phyloP scores from a whole-genome alignment of 2,888 invertebrate species.

The Mesochorus sp. region DNA sequence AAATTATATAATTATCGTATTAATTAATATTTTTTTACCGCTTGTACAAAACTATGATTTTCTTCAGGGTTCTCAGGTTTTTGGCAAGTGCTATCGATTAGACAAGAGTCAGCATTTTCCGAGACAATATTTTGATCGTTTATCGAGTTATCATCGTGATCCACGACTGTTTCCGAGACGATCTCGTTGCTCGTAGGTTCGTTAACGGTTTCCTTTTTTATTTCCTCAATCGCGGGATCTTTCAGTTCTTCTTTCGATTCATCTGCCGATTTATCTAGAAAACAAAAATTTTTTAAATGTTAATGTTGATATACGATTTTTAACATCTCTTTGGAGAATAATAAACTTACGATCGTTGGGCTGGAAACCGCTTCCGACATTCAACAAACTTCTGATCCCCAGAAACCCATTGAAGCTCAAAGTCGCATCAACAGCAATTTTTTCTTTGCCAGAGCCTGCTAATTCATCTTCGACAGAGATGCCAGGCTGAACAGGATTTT shows the following conservation, averaged over 20 bases:
- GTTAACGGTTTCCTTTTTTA: neutral
- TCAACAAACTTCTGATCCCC: conserved; percentile 76
- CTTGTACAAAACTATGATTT: conserved; percentile 24
- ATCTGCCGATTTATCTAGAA: conserved; percentile 22
- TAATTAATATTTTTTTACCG: conserved; percentile 22
- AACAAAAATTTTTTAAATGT: too few relatives aligned
- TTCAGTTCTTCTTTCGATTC: neutral
- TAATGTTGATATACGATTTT: too few relatives aligned
- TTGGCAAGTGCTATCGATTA: conserved; percentile 38
- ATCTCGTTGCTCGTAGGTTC: neutral
- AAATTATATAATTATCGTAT: neutral
- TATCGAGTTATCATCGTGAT: neutral
- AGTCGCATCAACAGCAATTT: conserved; percentile 64
- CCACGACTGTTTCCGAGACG: neutral
- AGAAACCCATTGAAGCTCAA: conserved; percentile 72
- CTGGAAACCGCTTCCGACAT: conserved; percentile 69
- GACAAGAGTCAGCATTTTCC: conserved; percentile 19
- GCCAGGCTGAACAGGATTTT: conserved; percentile 61
- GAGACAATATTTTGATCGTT: neutral
- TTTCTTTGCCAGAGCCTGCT: conserved; percentile 68
- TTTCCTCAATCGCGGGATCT: neutral
- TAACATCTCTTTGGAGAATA: conserved; percentile 12
- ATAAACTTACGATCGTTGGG: conserved; percentile 66
- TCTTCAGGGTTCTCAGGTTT: conserved; percentile 25
- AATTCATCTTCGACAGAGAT: conserved; percentile 60